Base-by-base conservation (phyloP, 2,797 vertebrate species). In the Picus viridis region DNA sequence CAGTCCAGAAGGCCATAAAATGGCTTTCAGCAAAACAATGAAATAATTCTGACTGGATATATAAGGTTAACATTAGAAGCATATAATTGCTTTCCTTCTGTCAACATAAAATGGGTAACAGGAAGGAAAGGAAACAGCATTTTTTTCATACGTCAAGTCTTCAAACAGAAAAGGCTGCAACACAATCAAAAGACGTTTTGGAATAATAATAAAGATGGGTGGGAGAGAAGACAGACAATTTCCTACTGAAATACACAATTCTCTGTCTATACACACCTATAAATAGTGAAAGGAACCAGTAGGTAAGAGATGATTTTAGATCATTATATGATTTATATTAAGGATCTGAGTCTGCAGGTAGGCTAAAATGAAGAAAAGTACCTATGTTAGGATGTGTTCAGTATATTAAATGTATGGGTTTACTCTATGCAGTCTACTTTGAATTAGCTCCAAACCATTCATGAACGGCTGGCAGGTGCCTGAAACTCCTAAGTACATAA, bases 101-200 rank as follows among this genome's bases (percentile, higher is more conserved):
- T 89, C 89, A 92, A 78, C 45, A 81, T 81, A 82, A 94, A 93
- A 90, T 24, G 54, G 73, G 57, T 64, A 84, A 94, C 80, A 95
- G 80, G 92, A 96, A 94, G 71, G 83, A 94, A 95, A 87, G 86
- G 93, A 92, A 94, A 74, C 36, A 58, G 82, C 80, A 83, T 85
- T 95, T 96, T 96, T 90, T 94, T 75, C 70, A 75, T 90, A 81
- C 24, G 75, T 72, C 65, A 80, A 75, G 69, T 76, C 93, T 93
- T 95, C 93, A 96, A 96, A 95, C 39, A 95, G 47, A 94, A 89
- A 92, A 92, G 39, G 43, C 75, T 88, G 30, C 70, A 82, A 85
- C 67, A 85, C 19, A 81, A 93, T 88, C 79, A 90, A 81, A 92
- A 81, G 53, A 67, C 67, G 47, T 27, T 95, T 59, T 36, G 63